phyloP scores from a whole-genome alignment of 2,888 invertebrate genomes.

The Aleiodes leptofemur region DNA sequence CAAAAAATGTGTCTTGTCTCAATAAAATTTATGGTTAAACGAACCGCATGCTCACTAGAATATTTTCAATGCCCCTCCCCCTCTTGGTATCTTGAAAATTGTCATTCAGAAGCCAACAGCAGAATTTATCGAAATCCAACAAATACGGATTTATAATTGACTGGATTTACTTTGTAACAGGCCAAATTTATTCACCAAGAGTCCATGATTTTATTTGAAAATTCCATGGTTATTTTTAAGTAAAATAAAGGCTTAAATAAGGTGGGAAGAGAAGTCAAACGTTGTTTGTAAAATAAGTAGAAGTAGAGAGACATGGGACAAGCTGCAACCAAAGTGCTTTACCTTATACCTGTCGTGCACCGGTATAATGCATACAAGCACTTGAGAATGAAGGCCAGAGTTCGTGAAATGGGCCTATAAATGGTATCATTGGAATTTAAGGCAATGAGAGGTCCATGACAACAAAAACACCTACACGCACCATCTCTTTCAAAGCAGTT shows the following conservation, averaged over 20 bases:
- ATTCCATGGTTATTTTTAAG: slow-evolving; percentile 54
- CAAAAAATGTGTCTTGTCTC: not conserved
- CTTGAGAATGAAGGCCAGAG: slow-evolving; percentile 53
- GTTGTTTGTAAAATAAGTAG: slow-evolving; percentile 55
- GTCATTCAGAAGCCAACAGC: slow-evolving; percentile 29
- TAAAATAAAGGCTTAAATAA: slow-evolving; percentile 62
- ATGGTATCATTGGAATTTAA: slow-evolving; percentile 59
- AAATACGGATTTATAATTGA: slow-evolving; percentile 48
- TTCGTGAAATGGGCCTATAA: slow-evolving; percentile 60
- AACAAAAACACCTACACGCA: slow-evolving; percentile 48
- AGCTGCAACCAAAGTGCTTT: slow-evolving; percentile 63
- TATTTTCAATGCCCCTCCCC: not conserved
- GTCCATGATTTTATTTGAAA: slow-evolving; percentile 62
- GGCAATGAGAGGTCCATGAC: slow-evolving; percentile 50
- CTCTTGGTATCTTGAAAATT: not conserved
- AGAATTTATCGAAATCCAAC: slow-evolving; percentile 12
- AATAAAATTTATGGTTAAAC: not conserved
- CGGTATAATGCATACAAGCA: slow-evolving; percentile 57
- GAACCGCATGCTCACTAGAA: not conserved
- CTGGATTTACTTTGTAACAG: slow-evolving; percentile 62
- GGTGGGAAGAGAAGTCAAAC: slow-evolving; percentile 53
- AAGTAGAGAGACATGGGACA: slow-evolving; percentile 57
- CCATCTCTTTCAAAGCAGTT: slow-evolving; percentile 22
- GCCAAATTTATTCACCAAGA: slow-evolving; percentile 44
- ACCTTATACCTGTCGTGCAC: slow-evolving; percentile 61